Conservation (phyloP, 1,140 invertebrate species). For the Rhynchophorus ferrugineus region DNA sequence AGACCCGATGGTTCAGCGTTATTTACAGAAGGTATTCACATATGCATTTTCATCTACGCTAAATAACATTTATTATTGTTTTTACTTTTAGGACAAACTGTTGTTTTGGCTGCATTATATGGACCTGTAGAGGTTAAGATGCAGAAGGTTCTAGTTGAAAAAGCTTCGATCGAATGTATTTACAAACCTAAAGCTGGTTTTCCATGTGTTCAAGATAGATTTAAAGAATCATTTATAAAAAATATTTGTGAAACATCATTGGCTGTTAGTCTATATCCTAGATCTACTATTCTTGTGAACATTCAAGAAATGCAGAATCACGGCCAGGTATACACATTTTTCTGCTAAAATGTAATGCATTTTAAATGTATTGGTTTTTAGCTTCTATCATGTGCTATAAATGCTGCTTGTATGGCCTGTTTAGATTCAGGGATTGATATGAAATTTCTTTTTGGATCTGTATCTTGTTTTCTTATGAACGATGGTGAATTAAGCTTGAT, state of each 20-base stretch:
- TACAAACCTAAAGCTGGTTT: constrained; percentile 69
- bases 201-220: constrained; percentile 61
- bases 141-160: constrained; percentile 70
- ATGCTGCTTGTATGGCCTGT: constrained; percentile 71
- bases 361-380: constrained; percentile 36
- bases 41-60: constrained; percentile 1
- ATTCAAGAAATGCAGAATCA: constrained; percentile 81
- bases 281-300: constrained; percentile 67
- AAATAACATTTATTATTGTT: constrained; percentile 21
- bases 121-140: constrained; percentile 75
- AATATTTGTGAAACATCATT: constrained; percentile 69
- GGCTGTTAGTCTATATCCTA: constrained; percentile 62
- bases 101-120: constrained; percentile 68
- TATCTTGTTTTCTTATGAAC: constrained; percentile 61
- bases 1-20: constrained; percentile 69
- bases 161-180: constrained; percentile 67
- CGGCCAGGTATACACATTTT: constrained; percentile 58
- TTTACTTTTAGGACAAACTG: constrained; percentile 61
- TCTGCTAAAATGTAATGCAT: neutral
- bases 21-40: constrained; percentile 55
- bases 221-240: constrained; percentile 65
- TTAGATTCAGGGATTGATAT: constrained; percentile 73
- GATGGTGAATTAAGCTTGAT: constrained; percentile 60
- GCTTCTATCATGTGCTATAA: constrained; percentile 73
- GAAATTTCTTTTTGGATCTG: constrained; percentile 70